Base-by-base conservation (phyloP, 2,797 vertebrate genomes). In the Schizopygopsis pylzovi region DNA sequence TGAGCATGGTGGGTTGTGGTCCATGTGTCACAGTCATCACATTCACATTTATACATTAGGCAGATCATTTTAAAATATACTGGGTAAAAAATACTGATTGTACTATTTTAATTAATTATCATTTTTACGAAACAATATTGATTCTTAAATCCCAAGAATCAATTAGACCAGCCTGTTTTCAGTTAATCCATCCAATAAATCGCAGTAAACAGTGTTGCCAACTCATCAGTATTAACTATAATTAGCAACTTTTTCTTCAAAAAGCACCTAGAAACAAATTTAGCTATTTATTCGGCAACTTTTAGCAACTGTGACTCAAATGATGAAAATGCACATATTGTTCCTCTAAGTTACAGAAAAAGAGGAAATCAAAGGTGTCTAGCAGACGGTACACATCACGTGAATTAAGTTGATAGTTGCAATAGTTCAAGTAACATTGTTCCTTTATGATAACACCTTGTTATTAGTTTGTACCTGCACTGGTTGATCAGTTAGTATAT, bases 51-150 rank as follows among this genome's bases (percentile, higher is more conserved):
- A 4, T 78, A 39, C 4, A 10, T 22, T n/a, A 15, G 6, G 0
- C 37, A 65, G 25, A 33, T 65, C 13, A 65, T 65, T 33, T 65
- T 33, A 16, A 67, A 67, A 1, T 37, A 18, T 15, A 3, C 3
- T 67, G 15, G 15, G 5, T 67, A 41, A 61, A 13, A 37, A 37
- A 61, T 13, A 61, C n/a, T 37, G 15, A 16, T 33, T 37, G 15
- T 3, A 1, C 1, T 6, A 33, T 22, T 22, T 22, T 22, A 56
- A 52, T 52, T 6, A 1, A 56, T 22, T 22, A 7, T 11, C 9
- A 1, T 11, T n/a, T 59, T n/a, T 11, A 59, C 0, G 1, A n/a
- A 59, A 4, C 22, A 1, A 59, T n/a, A 59, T 59, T 0, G 0
- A 59, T 59, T 59, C 9, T 11, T 59, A n/a, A 22, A n/a, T n/a